Evolutionary conservation across 1,140 invertebrate species (phyloP).

Genomic region (Drosophila nasuta): DNA sequence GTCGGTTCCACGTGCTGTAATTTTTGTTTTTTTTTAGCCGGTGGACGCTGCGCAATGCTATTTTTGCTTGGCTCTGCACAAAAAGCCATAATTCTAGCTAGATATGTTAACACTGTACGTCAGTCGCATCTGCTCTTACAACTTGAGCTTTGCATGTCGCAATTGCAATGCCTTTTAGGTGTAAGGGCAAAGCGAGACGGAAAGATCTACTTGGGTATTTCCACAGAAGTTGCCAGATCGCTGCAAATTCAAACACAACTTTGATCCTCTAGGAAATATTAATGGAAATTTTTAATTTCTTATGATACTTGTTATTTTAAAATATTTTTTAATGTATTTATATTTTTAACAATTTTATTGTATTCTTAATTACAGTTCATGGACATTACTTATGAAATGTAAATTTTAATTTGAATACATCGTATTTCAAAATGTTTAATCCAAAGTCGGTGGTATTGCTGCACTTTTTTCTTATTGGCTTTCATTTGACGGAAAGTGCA

Average conservation of each 20-base stretch:
- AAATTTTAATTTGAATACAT: neutral
- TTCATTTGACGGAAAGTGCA: neutral
- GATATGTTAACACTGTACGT: neutral
- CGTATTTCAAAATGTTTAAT: constrained; percentile 3
- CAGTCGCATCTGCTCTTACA: constrained; percentile 1
- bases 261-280: neutral
- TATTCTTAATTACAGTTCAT: neutral
- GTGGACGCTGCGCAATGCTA: neutral
- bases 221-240: neutral
- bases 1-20: constrained; percentile 6
- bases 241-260: neutral
- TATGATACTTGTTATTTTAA: too few relatives aligned
- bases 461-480: constrained; percentile 5
- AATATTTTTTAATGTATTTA: neutral
- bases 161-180: neutral
- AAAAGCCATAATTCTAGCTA: constrained; percentile 3
- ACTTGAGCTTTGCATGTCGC: neutral
- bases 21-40: neutral
- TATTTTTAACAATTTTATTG: neutral
- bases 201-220: neutral
- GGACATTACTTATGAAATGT: constrained; percentile 3
- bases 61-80: constrained; percentile 11
- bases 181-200: neutral
- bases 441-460: neutral
- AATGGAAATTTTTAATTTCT: neutral